Conservation (phyloP, 2,113 vertebrate species). For the Myocastor coypus region DNA sequence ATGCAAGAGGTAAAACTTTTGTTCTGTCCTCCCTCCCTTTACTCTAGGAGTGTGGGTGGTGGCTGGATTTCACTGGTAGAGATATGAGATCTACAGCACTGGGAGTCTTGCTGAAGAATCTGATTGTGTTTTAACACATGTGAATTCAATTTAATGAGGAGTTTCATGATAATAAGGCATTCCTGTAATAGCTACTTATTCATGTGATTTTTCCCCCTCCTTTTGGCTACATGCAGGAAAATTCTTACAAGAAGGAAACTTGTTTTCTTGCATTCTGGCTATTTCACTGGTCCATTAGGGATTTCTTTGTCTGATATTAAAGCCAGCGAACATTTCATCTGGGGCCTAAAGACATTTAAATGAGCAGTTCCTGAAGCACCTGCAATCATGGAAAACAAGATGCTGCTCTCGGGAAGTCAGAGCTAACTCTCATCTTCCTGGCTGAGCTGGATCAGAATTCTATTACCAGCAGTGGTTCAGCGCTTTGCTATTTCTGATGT, state of each 20-base stretch:
- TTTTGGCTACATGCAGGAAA: neutral
- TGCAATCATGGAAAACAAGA: neutral
- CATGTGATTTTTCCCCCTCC: neutral
- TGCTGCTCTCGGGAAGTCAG: neutral
- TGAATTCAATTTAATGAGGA: neutral
- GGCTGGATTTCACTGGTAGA: neutral
- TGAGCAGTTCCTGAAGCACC: constrained; percentile 6
- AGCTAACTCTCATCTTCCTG: neutral
- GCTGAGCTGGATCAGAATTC: neutral
- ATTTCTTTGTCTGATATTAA: constrained; percentile 15
- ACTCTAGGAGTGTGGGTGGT: neutral
- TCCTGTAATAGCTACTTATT: neutral
- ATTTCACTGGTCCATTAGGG: neutral
- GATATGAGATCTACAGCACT: neutral
- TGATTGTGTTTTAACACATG: neutral
- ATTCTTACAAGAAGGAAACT: constrained; percentile 14
- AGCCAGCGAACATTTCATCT: neutral
- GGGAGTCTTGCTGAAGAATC: neutral
- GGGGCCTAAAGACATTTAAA: constrained; percentile 36
- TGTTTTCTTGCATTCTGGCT: constrained; percentile 1
- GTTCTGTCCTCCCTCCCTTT: neutral
- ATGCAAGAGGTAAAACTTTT: neutral
- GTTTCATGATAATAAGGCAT: constrained; percentile 8
- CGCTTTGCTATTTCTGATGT: neutral
- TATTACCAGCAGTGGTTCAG: neutral